phyloP scores from a whole-genome alignment of 2,888 invertebrate species.

The Macrophya annulata region DNA sequence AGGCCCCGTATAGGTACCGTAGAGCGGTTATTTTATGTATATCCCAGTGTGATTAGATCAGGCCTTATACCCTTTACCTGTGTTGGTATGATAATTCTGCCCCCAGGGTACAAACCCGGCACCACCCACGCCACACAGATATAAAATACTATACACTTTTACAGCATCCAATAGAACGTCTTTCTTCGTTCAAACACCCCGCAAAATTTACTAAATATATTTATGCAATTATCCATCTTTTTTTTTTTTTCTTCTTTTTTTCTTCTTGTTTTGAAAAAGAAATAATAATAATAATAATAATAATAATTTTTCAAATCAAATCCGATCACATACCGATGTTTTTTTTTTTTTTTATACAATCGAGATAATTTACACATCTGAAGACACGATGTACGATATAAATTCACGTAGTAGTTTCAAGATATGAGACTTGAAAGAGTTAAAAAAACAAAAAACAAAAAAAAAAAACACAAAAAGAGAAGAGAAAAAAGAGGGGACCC shows the following conservation, averaged over 20 bases:
- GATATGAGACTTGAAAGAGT: background rate
- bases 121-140: conserved; percentile 76
- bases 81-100: conserved; percentile 79
- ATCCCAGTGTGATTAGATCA: conserved; percentile 79
- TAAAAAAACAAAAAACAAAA: background rate
- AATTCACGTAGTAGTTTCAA: background rate
- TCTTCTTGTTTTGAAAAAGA: background rate
- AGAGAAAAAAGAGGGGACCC: conserved; percentile 57
- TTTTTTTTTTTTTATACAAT: too few relatives aligned
- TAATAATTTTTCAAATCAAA: too few relatives aligned
- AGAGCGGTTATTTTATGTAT: conserved; percentile 79
- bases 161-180: background rate
- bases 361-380: too few relatives aligned
- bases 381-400: background rate
- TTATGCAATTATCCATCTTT: background rate
- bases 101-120: conserved; percentile 74
- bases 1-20: conserved; percentile 14
- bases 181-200: background rate
- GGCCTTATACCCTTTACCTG: conserved; percentile 70
- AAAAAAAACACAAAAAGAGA: background rate
- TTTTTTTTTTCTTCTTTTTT: background rate
- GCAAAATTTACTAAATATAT: background rate
- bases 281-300: too few relatives aligned
- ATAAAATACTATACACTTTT: background rate
- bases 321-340: too few relatives aligned